These are phyloP conservation scores for Syngnathus scovelli DNA, from an alignment of 2,113 vertebrate species.

Conservation along the genomic window DNA sequence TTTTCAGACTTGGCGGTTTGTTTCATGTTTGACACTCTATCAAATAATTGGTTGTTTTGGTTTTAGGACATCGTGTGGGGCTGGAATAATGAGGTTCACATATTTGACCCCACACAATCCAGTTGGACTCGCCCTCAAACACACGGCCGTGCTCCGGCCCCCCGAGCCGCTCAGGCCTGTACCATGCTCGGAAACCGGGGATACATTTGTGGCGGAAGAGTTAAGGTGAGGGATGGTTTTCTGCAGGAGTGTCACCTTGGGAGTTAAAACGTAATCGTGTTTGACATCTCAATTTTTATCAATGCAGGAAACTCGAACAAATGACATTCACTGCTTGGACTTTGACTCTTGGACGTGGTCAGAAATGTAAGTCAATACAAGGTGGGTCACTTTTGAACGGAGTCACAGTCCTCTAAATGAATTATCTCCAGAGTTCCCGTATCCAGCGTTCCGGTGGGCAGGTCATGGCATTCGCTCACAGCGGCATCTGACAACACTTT, in stretches of 20 bases:
- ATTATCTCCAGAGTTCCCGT: constrained; percentile 66
- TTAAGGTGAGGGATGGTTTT: constrained; percentile 76
- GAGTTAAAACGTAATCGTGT: neutral
- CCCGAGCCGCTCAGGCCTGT: constrained; percentile 85
- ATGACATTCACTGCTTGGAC: constrained; percentile 85
- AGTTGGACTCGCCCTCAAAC: constrained; percentile 82
- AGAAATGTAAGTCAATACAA: constrained; percentile 76
- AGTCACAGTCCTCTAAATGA: constrained; percentile 8
- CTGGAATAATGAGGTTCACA: constrained; percentile 92
- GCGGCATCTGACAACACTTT: constrained; percentile 78
- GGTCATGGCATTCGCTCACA: constrained; percentile 91
- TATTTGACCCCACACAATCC: constrained; percentile 80
- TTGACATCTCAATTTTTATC: neutral
- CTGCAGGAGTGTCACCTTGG: neutral
- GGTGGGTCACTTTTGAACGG: neutral
- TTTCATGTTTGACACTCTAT: neutral
- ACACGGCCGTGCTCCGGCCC: constrained; percentile 77
- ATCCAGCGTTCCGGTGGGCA: constrained; percentile 74
- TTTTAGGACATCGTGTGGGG: constrained; percentile 83
- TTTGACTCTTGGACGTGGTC: constrained; percentile 89
- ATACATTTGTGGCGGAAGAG: constrained; percentile 88
- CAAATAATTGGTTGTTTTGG: neutral
- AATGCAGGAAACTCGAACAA: constrained; percentile 87
- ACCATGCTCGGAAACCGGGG: constrained; percentile 79
- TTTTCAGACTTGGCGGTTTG: constrained; percentile 11